A percentile compares a stretch with the other conserved stretches of the same genome.
Evolutionary conservation across 2,113 vertebrate species (phyloP).

Genomic region (Plecturocebus donacophilus): DNA sequence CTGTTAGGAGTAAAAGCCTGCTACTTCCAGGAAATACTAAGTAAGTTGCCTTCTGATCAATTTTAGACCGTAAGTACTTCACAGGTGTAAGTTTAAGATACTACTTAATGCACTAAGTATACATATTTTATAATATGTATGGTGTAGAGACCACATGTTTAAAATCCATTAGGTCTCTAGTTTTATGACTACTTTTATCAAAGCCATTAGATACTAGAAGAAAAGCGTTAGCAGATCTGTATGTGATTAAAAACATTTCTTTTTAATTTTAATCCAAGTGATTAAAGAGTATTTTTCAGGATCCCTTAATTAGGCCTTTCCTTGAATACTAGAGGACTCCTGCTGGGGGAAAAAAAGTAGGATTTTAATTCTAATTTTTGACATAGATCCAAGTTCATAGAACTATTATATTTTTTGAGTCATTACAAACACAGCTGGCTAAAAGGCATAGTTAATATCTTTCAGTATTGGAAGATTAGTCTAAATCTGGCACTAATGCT

Average conservation of each 20-base stretch:
- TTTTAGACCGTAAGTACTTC: constrained; percentile 7
- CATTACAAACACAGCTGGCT: constrained; percentile 8
- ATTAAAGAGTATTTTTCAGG: constrained; percentile 65
- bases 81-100: constrained; percentile 50
- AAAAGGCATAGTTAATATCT: constrained; percentile 23
- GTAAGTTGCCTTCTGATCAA: constrained; percentile 7
- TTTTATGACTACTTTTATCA: constrained; percentile 64
- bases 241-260: constrained; percentile 66
- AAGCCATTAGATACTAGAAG: constrained; percentile 65
- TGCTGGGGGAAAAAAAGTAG: constrained; percentile 35
- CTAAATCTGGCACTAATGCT: constrained; percentile 14
- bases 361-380: constrained; percentile 38
- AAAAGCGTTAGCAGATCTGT: constrained; percentile 71
- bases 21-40: constrained; percentile 55
- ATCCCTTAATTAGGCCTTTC: constrained; percentile 69
- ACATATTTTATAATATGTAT: constrained; percentile 4
- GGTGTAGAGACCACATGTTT: constrained; percentile 50
- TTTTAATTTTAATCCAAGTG: constrained; percentile 61
- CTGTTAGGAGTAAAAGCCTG: neutral
- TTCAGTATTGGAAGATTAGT: constrained; percentile 19
- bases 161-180: constrained; percentile 49
- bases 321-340: constrained; percentile 30
- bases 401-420: constrained; percentile 44
- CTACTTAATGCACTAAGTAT: constrained; percentile 27
- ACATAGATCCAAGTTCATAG: constrained; percentile 49